Percentiles rank a stretch among this genome's conserved stretches.
phyloP scores from a whole-genome alignment of 1,140 invertebrate genomes.

The Brachionus plicatilis region DNA sequence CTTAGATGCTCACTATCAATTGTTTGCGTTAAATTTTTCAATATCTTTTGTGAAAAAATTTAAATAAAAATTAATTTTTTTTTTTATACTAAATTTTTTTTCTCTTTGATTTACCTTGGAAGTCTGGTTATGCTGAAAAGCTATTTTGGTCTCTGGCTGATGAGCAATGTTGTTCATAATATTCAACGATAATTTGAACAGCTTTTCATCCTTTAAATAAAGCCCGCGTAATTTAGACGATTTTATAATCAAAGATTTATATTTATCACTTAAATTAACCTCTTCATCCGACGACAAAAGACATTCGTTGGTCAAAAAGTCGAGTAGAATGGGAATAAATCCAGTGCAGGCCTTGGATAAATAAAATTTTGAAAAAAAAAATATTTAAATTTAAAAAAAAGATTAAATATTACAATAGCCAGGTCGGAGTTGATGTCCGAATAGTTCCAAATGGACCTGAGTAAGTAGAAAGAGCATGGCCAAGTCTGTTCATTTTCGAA shows the following conservation, averaged over 20 bases:
- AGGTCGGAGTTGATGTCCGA: not conserved
- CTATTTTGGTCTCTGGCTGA: constrained; percentile 6
- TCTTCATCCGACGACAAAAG: constrained; percentile 23
- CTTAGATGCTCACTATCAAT: constrained; percentile 2
- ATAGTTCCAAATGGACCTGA: constrained; percentile 32
- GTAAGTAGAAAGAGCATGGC: not conserved
- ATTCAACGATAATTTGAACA: constrained; percentile 27
- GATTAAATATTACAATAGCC: not conserved
- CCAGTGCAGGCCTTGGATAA: not conserved
- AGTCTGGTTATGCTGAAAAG: constrained; percentile 3
- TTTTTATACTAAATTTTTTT: not conserved
- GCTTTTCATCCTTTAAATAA: constrained; percentile 34
- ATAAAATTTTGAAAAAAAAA: not conserved
- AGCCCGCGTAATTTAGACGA: constrained; percentile 25
- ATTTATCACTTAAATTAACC: constrained; percentile 35
- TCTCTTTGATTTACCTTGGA: not conserved
- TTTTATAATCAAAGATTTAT: constrained; percentile 35
- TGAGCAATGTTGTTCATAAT: constrained; percentile 25
- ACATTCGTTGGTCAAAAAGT: constrained; percentile 17
- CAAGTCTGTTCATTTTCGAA: constrained; percentile 28
- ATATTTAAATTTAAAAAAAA: not conserved
- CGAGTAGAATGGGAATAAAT: constrained; percentile 5
- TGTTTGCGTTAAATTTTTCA: not conserved
- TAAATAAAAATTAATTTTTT: not conserved
- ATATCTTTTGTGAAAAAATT: not conserved